Percentiles rank a stretch among this genome's conserved stretches.
Evolutionary conservation across 2,888 invertebrate species (phyloP).

Genomic region (Strigamia maritima): DNA sequence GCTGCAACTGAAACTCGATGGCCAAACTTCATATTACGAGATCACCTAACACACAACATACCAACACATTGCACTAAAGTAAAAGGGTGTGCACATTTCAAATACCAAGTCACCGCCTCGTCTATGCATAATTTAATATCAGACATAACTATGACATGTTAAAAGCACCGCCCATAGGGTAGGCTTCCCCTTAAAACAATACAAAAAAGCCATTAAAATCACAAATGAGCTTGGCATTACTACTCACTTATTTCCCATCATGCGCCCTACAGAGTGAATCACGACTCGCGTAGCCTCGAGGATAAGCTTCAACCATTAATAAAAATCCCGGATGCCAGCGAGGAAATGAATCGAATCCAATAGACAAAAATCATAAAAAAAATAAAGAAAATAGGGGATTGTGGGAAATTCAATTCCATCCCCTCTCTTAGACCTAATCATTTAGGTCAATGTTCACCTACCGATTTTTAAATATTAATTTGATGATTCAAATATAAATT

Average conservation of each 20-base stretch:
- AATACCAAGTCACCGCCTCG: constrained; percentile 16
- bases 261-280: constrained; percentile 30
- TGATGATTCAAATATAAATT: too few relatives aligned
- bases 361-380: background rate
- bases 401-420: constrained; percentile 6
- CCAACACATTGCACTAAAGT: background rate
- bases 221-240: constrained; percentile 25
- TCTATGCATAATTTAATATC: constrained; percentile 17
- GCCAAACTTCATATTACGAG: background rate
- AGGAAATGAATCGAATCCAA: constrained; percentile 34
- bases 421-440: background rate
- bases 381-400: background rate
- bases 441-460: too few relatives aligned
- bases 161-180: background rate
- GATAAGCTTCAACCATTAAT: constrained; percentile 32
- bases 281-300: constrained; percentile 24
- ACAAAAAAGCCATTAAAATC: constrained; percentile 1
- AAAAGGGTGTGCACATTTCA: constrained; percentile 12
- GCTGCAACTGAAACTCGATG: background rate
- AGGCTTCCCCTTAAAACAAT: constrained; percentile 19
- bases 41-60: background rate
- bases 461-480: too few relatives aligned
- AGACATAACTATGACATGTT: background rate
- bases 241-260: constrained; percentile 34
- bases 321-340: constrained; percentile 34